A percentile compares a stretch with the other conserved stretches of the same genome.
These are phyloP conservation scores for Trichomycterus rosablanca DNA, from an alignment of 2,113 vertebrate species.

Conservation along the genomic window DNA sequence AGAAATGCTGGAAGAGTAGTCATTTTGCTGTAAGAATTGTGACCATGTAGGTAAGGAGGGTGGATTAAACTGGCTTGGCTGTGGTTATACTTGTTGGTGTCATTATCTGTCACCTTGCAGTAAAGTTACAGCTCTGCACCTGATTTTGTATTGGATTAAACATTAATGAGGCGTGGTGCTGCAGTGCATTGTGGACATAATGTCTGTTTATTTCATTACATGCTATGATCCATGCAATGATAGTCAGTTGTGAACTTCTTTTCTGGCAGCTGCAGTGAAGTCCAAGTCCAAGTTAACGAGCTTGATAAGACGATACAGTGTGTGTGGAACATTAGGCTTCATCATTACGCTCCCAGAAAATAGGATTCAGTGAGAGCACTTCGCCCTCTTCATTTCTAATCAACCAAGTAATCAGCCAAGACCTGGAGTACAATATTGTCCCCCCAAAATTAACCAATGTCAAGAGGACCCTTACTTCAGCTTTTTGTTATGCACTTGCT, in stretches of 20 bases:
- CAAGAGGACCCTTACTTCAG: conserved; percentile 45
- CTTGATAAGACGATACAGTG: conserved; percentile 21
- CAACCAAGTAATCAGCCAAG: conserved; percentile 47
- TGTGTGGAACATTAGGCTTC: conserved; percentile 43
- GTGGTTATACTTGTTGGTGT: neutral
- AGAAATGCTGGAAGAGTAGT: conserved; percentile 13
- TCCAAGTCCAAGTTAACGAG: conserved; percentile 18
- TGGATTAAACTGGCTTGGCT: neutral
- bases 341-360: conserved; percentile 62
- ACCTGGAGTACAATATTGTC: conserved; percentile 37
- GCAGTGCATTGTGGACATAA: neutral
- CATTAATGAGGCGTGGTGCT: neutral
- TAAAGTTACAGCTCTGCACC: neutral
- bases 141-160: conserved; percentile 1
- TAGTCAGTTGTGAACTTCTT: neutral
- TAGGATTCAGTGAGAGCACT: conserved; percentile 55
- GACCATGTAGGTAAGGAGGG: conserved; percentile 1
- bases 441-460: conserved; percentile 41
- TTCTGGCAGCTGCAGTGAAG: conserved; percentile 14
- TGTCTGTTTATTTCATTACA: conserved; percentile 5
- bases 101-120: conserved; percentile 1
- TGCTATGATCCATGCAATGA: conserved; percentile 15
- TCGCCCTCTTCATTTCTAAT: conserved; percentile 52
- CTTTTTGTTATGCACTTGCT: conserved; percentile 21
- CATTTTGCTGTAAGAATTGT: conserved; percentile 2